A percentile compares a stretch with the other conserved stretches of the same genome.
Conservation (phyloP, 2,888 invertebrate genomes). For the Pardosa pseudoannulata region DNA sequence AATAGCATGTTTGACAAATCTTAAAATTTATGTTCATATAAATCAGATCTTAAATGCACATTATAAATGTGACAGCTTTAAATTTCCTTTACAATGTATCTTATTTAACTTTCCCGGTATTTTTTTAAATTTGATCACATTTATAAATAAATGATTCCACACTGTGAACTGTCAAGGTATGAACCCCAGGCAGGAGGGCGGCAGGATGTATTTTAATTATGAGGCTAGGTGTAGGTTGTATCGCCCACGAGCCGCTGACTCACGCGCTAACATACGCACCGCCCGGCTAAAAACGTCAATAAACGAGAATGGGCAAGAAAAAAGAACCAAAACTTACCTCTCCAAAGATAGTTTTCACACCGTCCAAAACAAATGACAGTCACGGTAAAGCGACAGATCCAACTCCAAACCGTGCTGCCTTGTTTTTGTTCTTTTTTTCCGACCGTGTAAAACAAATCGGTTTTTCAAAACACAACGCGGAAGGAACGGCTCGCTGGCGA, state of each 20-base stretch:
- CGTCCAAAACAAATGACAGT: background rate
- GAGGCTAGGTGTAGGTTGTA: background rate
- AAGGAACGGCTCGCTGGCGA: background rate
- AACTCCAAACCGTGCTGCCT: background rate
- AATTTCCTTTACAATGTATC: too few species aligned
- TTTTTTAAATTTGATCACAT: too few species aligned
- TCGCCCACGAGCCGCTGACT: background rate
- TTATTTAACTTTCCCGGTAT: too few species aligned
- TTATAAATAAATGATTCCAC: too few species aligned
- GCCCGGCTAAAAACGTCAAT: conserved; percentile 8
- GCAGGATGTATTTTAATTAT: background rate
- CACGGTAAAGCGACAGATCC: background rate
- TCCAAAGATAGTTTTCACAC: background rate
- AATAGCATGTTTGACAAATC: too few species aligned
- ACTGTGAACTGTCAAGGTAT: background rate
- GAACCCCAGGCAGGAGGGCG: background rate
- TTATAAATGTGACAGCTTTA: too few species aligned
- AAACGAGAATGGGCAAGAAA: background rate
- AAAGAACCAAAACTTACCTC: background rate
- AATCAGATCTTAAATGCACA: too few species aligned
- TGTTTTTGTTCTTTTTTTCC: background rate
- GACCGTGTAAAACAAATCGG: background rate
- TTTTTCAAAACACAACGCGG: background rate
- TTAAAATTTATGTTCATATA: background rate
- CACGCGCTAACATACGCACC: background rate